Conservation (phyloP, 2,888 invertebrate species). For the Leptinotarsa juncta region DNA sequence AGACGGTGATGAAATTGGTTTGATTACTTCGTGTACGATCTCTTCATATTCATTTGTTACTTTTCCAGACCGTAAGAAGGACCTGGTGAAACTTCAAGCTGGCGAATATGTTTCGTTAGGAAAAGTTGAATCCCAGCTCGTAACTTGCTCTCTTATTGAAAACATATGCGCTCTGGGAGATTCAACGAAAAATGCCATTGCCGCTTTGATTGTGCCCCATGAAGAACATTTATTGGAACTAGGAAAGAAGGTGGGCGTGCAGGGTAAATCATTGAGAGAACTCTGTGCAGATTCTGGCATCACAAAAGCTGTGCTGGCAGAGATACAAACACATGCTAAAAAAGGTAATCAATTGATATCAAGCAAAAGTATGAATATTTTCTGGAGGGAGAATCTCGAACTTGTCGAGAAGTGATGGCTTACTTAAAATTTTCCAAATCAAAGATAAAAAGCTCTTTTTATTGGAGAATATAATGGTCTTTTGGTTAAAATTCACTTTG, state of each 20-base stretch:
- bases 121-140: slow-evolving; percentile 94
- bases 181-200: slow-evolving; percentile 83
- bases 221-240: slow-evolving; percentile 76
- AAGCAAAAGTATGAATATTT: background rate
- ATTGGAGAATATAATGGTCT: too few species aligned
- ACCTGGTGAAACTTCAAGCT: slow-evolving; percentile 95
- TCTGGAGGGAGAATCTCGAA: too few species aligned
- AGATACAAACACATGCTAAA: slow-evolving; percentile 82
- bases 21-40: too few species aligned
- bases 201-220: slow-evolving; percentile 91
- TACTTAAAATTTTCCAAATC: too few species aligned
- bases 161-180: slow-evolving; percentile 97
- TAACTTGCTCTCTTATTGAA: slow-evolving; percentile 92
- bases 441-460: too few species aligned
- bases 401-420: too few species aligned
- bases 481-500: too few species aligned
- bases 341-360: slow-evolving; percentile 74
- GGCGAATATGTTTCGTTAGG: slow-evolving; percentile 98
- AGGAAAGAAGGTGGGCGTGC: slow-evolving; percentile 75
- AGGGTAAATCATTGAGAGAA: slow-evolving; percentile 72
- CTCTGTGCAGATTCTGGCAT: slow-evolving; percentile 79
- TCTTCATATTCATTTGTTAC: too few species aligned
- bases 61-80: slow-evolving; percentile 93
- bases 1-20: too few species aligned
- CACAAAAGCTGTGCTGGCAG: slow-evolving; percentile 84